Evolutionary conservation across 37 sponge, comb jelly and placozoan genomes (phyloP).

Genomic region (Halisarca cf. caerulea): DNA sequence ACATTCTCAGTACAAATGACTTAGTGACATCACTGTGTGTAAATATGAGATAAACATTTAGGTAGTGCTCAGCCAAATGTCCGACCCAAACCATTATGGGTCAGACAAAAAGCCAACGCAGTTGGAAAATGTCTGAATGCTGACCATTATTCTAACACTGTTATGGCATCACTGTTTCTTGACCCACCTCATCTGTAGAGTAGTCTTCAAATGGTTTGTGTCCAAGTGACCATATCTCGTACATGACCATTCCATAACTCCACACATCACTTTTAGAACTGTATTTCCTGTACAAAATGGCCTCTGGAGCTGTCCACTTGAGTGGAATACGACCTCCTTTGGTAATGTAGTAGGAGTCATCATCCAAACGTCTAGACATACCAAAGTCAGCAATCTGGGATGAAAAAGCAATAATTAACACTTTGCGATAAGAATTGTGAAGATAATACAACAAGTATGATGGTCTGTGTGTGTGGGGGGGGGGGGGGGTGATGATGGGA

Average conservation of each 20-base stretch:
- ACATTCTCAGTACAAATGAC: too few relatives aligned
- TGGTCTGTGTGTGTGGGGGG: neutral
- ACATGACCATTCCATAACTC: conserved; percentile 31
- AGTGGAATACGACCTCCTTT: conserved; percentile 27
- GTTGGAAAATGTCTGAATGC: too few relatives aligned
- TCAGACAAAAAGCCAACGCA: too few relatives aligned
- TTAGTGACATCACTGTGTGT: too few relatives aligned
- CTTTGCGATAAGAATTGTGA: too few relatives aligned
- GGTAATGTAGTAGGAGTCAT: neutral
- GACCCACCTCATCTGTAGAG: neutral
- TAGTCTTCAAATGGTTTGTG: conserved; percentile 14
- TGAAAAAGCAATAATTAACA: neutral
- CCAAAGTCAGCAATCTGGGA: conserved; percentile 28
- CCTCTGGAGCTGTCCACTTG: conserved; percentile 38
- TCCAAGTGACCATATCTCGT: conserved; percentile 39
- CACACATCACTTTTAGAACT: conserved; percentile 29
- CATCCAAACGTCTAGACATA: neutral
- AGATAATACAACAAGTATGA: neutral
- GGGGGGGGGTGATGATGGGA: too few relatives aligned
- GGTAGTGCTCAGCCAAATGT: too few relatives aligned
- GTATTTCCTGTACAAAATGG: conserved; percentile 23
- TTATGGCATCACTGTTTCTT: neutral
- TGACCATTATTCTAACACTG: neutral
- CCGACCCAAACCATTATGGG: too few relatives aligned
- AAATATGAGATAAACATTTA: neutral